phyloP scores from a whole-genome alignment of 2,113 vertebrate genomes.

The Macrotis lagotis region DNA sequence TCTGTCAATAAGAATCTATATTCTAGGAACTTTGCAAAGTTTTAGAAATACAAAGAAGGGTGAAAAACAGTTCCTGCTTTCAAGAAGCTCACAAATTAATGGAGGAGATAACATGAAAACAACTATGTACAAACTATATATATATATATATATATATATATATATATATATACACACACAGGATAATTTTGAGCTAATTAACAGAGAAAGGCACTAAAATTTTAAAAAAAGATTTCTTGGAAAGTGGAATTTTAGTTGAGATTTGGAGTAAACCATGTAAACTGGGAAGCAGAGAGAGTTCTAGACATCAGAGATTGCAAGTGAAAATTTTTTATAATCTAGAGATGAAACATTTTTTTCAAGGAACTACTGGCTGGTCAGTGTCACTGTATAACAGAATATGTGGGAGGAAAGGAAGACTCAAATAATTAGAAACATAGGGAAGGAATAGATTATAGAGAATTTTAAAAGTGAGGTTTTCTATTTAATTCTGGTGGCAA shows the following conservation, averaged over 20 bases:
- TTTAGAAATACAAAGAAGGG: not conserved
- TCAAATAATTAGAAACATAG: not conserved
- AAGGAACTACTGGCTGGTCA: not conserved
- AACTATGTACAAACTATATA: not conserved
- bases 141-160: too few relatives aligned
- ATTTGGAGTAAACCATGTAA: not conserved
- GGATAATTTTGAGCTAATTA: not conserved
- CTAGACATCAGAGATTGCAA: not conserved
- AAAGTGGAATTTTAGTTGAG: not conserved
- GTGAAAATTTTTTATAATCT: not conserved
- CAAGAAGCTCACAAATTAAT: not conserved
- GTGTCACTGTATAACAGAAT: not conserved
- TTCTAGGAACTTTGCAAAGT: not conserved
- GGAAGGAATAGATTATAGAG: not conserved
- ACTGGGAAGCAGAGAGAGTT: not conserved
- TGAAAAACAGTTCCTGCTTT: not conserved
- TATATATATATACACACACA: too few relatives aligned
- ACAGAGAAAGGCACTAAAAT: not conserved
- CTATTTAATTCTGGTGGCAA: not conserved
- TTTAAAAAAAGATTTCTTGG: not conserved
- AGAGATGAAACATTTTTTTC: not conserved
- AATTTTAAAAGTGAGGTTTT: not conserved
- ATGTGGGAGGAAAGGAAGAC: not conserved
- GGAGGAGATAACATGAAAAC: not conserved
- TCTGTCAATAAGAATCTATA: not conserved